Percentiles rank a stretch among this genome's conserved stretches.
phyloP scores from a whole-genome alignment of 1,140 invertebrate genomes.

The Lineus longissimus region DNA sequence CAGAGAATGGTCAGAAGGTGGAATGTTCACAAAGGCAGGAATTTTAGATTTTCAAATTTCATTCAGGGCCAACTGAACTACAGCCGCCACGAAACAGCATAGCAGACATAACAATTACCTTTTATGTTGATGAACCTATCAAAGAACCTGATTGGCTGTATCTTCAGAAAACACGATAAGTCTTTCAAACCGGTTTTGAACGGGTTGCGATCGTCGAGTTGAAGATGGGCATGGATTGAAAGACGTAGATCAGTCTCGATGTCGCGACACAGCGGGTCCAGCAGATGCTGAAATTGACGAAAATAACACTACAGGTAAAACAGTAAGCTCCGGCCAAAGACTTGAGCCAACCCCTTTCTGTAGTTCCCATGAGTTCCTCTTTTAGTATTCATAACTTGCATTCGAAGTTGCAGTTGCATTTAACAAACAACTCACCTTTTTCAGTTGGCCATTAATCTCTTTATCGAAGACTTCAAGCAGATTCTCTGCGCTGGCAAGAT shows the following conservation, averaged over 20 bases:
- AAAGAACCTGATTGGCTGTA: conserved; percentile 56
- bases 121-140: conserved; percentile 56
- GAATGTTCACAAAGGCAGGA: no score
- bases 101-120: no score
- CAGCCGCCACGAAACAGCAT: no score
- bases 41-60: no score
- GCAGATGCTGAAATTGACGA: conserved; percentile 55
- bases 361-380: no score
- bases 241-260: conserved; percentile 88
- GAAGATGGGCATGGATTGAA: conserved; percentile 84
- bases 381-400: no score
- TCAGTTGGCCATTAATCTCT: conserved; percentile 50
- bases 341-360: no score
- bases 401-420: no score
- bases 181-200: conserved; percentile 62
- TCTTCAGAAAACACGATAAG: conserved; percentile 57
- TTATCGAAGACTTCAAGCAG: conserved; percentile 51
- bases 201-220: conserved; percentile 74
- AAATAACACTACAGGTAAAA: conserved; percentile 18
- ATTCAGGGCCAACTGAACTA: no score
- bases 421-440: conserved; percentile 47
- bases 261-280: conserved; percentile 74
- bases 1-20: no score
- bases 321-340: conserved; percentile 8
- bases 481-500: conserved; percentile 37